These are phyloP conservation scores for Drosophila kuntzei DNA, from an alignment of 2,888 invertebrate species.

Conservation along the genomic window DNA sequence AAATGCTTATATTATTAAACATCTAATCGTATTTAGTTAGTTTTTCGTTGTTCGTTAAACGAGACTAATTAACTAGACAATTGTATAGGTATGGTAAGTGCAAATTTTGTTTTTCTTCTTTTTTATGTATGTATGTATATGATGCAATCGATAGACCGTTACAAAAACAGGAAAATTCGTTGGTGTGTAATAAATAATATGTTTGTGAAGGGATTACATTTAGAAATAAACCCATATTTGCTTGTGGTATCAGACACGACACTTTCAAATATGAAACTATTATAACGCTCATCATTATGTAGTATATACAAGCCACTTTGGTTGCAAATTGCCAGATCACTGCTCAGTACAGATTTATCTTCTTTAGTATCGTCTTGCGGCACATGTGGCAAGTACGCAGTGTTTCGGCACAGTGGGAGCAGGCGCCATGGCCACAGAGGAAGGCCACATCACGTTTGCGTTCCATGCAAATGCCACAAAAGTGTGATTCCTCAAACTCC, in stretches of 20 bases:
- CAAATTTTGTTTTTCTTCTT: conserved; percentile 32
- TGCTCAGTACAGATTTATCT: conserved; percentile 85
- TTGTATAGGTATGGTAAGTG: conserved; percentile 32
- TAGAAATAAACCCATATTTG: conserved; percentile 23
- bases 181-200: conserved; percentile 69
- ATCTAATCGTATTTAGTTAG: conserved; percentile 60
- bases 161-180: conserved; percentile 51
- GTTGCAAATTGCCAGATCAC: conserved; percentile 59
- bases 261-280: conserved; percentile 20
- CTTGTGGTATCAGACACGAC: conserved; percentile 20
- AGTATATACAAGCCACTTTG: conserved; percentile 77
- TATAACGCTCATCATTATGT: conserved; percentile 21
- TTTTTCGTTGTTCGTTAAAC: conserved; percentile 65
- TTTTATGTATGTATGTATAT: conserved; percentile 44
- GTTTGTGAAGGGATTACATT: conserved; percentile 20
- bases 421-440: conserved; percentile 95
- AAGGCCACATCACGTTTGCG: conserved; percentile 92
- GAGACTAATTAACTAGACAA: conserved; percentile 66
- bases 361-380: conserved; percentile 85
- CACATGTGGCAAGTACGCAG: conserved; percentile 94
- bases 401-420: conserved; percentile 92
- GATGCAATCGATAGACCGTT: conserved; percentile 45
- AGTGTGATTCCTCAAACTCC: conserved; percentile 94
- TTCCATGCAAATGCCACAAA: conserved; percentile 96
- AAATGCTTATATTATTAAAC: conserved; percentile 51